Base-by-base conservation (phyloP, 2,113 vertebrate species). In the Oryzias javanicus region DNA sequence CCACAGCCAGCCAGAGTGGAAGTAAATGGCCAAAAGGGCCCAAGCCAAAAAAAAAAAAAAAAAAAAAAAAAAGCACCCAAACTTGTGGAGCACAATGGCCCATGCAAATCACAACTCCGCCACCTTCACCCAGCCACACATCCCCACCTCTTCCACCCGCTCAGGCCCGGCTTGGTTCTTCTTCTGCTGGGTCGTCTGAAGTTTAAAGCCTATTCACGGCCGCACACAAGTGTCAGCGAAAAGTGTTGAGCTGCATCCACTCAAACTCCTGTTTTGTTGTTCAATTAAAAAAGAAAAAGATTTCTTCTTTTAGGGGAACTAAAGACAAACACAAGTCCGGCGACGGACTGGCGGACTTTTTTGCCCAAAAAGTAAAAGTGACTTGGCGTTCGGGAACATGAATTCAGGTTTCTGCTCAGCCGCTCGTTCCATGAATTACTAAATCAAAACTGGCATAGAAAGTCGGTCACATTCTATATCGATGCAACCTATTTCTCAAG, bases 1-100 rank as follows among this genome's bases (percentile, higher is more conserved):
- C 90, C 90, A 92, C 91, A 91, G 91, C 90, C 91, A 92, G 91
- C 91, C 92, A 90, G 91, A 91, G 90, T 92, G 91, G 91, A 92
- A 92, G 92, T 92, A 92, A 92, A 92, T 91, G 92, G 90, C 85
- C 89, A 91, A 90, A 91, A 89, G 86, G 90, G 89, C 87, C 89
- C 85, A 80, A 87, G 90, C 89, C 75, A 70, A 80, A 90, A 89
- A 47, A 84, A 92, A 90, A 90, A 92, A 47, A 84, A 92, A 90
- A 90, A 92, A 47, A 84, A 92, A 90, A 90, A 92, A 22, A 22
- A 47, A 84, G 88, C 90, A 91, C 90, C 92, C 90, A 92, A 93
- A 92, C 91, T 93, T 92, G 88, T 84, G 86, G 83, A 85, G 89
- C 80, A 93, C 92, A 93, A 93, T 92, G 80, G 91, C 48, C 77